phyloP scores from a whole-genome alignment of 2,113 vertebrate genomes.

The Laticauda laticaudata region DNA sequence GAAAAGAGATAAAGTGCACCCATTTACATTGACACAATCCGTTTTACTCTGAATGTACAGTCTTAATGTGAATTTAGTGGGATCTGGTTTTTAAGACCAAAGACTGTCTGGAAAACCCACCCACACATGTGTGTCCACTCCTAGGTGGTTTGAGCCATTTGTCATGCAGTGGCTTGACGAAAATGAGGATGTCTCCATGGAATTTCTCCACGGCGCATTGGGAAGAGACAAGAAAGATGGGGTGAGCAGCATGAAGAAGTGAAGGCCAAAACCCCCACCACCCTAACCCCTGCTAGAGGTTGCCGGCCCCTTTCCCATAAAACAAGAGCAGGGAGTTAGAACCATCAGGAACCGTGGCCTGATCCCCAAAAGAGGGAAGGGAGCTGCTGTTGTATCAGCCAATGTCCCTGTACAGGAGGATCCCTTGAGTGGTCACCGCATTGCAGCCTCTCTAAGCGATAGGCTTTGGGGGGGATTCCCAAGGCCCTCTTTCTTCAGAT shows the following conservation, averaged over 20 bases:
- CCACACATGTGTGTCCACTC: neutral
- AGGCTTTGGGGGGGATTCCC: neutral
- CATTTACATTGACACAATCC: neutral
- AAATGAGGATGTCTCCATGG: slow-evolving; percentile 96
- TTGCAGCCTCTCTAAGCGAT: neutral
- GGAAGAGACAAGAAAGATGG: slow-evolving; percentile 98
- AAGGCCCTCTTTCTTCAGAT: neutral
- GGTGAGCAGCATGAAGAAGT: slow-evolving; percentile 69
- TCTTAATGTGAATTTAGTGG: neutral
- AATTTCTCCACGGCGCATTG: slow-evolving; percentile 93
- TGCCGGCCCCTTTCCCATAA: neutral
- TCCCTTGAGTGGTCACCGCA: neutral
- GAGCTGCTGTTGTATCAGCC: neutral
- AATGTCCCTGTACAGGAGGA: neutral
- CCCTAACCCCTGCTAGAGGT: neutral
- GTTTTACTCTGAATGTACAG: neutral
- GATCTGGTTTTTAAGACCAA: neutral
- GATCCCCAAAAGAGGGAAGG: neutral
- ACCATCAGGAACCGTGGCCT: neutral
- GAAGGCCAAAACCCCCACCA: neutral
- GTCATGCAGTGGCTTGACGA: slow-evolving; percentile 98
- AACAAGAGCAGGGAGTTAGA: neutral
- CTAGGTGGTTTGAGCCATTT: slow-evolving; percentile 97
- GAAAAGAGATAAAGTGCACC: neutral
- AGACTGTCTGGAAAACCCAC: neutral